phyloP scores from a whole-genome alignment of 2,113 vertebrate genomes.

The Natator depressus region DNA sequence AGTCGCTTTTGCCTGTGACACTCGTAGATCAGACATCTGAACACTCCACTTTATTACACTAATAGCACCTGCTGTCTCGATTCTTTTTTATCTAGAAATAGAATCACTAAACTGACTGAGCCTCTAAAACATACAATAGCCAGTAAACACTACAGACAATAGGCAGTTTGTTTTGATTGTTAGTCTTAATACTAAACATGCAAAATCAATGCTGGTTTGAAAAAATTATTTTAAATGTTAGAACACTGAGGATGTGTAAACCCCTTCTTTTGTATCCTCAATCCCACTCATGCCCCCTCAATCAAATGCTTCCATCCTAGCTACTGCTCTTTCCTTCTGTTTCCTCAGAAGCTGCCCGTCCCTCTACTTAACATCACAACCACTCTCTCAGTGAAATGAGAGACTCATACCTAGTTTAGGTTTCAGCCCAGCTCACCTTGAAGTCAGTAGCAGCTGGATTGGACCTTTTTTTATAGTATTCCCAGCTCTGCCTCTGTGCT shows the following conservation, averaged over 20 bases:
- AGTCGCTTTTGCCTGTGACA: background rate
- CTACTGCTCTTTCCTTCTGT: background rate
- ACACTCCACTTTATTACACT: background rate
- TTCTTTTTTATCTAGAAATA: conserved; percentile 23
- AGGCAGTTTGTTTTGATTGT: conserved; percentile 3
- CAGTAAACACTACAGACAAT: background rate
- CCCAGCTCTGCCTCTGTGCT: background rate
- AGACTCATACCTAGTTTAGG: background rate
- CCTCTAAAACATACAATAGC: background rate
- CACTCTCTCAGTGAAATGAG: accelerated
- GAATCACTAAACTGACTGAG: background rate
- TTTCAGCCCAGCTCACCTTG: background rate
- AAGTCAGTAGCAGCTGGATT: background rate
- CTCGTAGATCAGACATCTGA: background rate
- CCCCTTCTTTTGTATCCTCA: background rate
- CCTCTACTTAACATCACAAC: too few relatives aligned
- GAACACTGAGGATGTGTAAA: background rate
- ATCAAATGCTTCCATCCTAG: background rate
- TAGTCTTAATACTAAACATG: background rate
- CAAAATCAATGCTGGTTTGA: background rate
- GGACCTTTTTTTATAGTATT: background rate
- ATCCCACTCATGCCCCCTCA: background rate
- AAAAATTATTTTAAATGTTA: background rate
- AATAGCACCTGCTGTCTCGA: background rate
- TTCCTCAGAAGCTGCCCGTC: background rate